These are phyloP conservation scores for Chironomus tepperi DNA, from an alignment of 1,140 invertebrate genomes.

Conservation along the genomic window DNA sequence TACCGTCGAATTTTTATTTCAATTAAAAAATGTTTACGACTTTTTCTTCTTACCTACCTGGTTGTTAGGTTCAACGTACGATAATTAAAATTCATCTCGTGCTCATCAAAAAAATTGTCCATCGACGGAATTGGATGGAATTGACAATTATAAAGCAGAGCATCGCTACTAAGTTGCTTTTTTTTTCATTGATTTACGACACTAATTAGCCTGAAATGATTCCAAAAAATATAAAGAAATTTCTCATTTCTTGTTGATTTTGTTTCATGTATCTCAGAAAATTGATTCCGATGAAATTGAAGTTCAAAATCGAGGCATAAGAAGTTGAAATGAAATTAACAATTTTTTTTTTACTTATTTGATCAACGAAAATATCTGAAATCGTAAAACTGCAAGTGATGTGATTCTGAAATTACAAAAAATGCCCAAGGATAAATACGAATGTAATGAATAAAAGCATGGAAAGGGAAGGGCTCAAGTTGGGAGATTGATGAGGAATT, in stretches of 20 bases:
- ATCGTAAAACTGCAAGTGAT: slow-evolving; percentile 7
- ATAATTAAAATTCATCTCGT: not conserved
- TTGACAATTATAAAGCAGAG: not conserved
- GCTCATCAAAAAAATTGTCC: not conserved
- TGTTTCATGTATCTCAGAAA: not conserved
- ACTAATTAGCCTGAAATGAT: slow-evolving; percentile 3
- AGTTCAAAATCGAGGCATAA: not conserved
- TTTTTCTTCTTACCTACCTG: not conserved
- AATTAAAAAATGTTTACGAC: not conserved
- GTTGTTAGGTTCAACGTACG: not conserved
- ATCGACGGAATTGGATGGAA: no score
- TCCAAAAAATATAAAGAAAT: not conserved
- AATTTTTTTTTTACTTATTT: not conserved
- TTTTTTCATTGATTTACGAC: slow-evolving; percentile 7
- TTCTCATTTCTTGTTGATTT: no score
- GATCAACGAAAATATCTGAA: not conserved
- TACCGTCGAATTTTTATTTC: not conserved
- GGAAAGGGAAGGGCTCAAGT: no score
- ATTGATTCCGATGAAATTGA: slow-evolving; percentile 7
- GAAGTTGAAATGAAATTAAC: no score
- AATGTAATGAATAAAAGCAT: no score
- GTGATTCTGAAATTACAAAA: not conserved
- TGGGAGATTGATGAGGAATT: no score
- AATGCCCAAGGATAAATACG: not conserved
- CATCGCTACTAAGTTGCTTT: not conserved